phyloP scores from a whole-genome alignment of 2,113 vertebrate genomes.

The Motacilla alba region DNA sequence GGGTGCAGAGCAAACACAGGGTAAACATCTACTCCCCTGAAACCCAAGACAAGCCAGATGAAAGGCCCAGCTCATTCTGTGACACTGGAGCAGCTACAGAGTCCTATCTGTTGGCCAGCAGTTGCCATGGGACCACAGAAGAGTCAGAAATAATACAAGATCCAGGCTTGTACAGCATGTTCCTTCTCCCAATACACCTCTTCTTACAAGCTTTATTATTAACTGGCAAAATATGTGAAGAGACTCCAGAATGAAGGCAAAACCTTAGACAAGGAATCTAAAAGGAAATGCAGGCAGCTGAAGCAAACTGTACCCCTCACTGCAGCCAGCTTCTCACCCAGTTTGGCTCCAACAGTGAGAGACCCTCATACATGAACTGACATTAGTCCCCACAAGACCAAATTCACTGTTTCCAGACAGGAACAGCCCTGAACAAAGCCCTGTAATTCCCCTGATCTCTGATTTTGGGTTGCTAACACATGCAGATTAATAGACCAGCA shows the following conservation, averaged over 20 bases:
- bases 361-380: background rate
- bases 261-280: background rate
- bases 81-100: background rate
- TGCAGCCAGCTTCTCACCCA: background rate
- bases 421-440: background rate
- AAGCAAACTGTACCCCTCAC: background rate
- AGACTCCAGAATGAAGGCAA: background rate
- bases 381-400: background rate
- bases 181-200: background rate
- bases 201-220: background rate
- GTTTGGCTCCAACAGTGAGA: background rate
- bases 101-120: background rate
- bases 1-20: background rate
- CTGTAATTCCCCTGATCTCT: background rate
- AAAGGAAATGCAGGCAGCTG: background rate
- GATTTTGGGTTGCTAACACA: background rate
- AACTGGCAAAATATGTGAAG: background rate
- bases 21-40: background rate
- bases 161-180: background rate
- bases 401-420: background rate
- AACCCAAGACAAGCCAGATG: background rate
- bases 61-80: background rate
- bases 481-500: background rate
- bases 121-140: background rate
- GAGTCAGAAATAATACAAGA: background rate